Evolutionary conservation across 2,888 invertebrate species (phyloP), one percentile per base, ranked within the genome.

Genomic region (Theristus sp.): DNA sequence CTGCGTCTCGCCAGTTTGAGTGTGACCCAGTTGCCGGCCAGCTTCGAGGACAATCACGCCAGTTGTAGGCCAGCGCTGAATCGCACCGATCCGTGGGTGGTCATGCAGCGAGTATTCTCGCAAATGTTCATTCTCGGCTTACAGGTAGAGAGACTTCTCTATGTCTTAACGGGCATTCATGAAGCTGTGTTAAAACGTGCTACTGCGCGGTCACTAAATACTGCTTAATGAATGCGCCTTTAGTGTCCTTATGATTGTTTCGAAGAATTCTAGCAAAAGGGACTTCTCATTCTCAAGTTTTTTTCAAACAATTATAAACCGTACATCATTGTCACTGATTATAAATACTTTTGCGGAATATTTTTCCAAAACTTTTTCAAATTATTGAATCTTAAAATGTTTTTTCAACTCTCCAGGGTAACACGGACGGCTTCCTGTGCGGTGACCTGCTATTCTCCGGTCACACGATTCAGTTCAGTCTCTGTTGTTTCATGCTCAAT

Each of bases 41-140:
- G 67, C 24, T 71, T 72, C 62, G 63, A 60, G 24, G 63, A 71
- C 62, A 72, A 71, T 59, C 53, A 61, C 20, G 59, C 56, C 13
- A 30, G 63, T 17, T 71, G 71, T 60, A 62, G 68, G 20, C 64
- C 65, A n/a, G 65, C 63, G 26, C 59, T 66, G 28, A 62, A 64
- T n/a, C 53, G 2, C 31, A 59, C 64, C 6, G 56, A 64, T 3
- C 65, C 61, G 6, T 55, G 64, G 29, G n/a, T 57, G 22, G 61
- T 66, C 2, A 68, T 68, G 38, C 49, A 56, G 20, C 62, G 70
- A 1, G 59, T 68, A 1, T 58, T 68, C 25, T 69, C 68, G 58
- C 72, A 72, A 64, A 67, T 67, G n/a, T 63, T 69, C 27, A 65
- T 67, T 24, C 61, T 71, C 53, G 71, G 71, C n/a, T 67, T 72